Evolutionary conservation across 1,140 invertebrate genomes (phyloP), one percentile per base, ranked within the genome.

Genomic region (Drosophila orosa): DNA sequence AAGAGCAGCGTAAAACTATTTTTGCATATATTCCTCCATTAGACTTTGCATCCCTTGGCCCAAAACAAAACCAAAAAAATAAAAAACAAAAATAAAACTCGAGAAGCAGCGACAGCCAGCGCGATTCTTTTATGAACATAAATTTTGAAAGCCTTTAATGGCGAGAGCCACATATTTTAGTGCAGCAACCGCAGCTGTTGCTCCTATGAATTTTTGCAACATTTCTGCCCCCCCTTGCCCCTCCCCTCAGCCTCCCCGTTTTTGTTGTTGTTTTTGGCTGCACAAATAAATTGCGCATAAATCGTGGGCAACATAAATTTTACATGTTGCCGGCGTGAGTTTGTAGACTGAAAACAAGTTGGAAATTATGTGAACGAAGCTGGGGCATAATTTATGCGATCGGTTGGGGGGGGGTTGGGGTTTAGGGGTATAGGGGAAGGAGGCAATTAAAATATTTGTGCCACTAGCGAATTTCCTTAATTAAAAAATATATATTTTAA

Each of bases 201-300:
- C 82, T 50, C 58, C 47, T 71, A 59, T 66, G 48, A 54, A 65
- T 66, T 66, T 76, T 67, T 75, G 54, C 62, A 75, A 76, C 73
- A 77, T 77, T 75, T 66, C 27, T 25, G 44, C 44, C 19, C 17
- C 39, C 44, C 44, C 8, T 15, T 5, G 44, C 31, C 48, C 29
- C 48, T n/a, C 15, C 15, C 22, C 17, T 4, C 19, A 3, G 10
- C 6, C 42, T 47, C 33, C 40, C 63, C 37, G 63, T 54, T 47
- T 72, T 67, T 78, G 55, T 78, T 65, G 79, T 89, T 68, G 60
- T 78, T 61, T 89, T 89, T 68, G 57, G 61, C 76, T 89, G 80
- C 80, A 80, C 84, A 87, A 87, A 87, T 89, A 87, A 89, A 87
- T 87, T 87, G 84, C 84, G 76, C 84, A 89, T 87, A 87, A 89